Evolutionary conservation across 2,113 vertebrate genomes (phyloP), one percentile per base, ranked within the genome.

Genomic region (Onychostoma macrolepis): DNA sequence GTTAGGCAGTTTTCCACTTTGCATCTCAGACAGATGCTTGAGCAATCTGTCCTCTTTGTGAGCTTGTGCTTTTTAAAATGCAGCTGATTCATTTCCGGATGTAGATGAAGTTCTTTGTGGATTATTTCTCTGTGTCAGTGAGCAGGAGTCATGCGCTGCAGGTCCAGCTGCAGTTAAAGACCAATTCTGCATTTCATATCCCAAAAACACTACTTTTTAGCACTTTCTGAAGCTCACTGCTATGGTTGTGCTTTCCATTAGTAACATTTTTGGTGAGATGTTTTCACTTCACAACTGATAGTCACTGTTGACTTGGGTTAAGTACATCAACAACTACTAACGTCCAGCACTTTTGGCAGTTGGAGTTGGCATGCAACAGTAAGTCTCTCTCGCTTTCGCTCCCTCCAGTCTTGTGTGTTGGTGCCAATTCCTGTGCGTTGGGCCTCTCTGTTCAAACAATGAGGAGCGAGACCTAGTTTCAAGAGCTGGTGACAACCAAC

Each of bases 371-470:
- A 84, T 90, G 83, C 84, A 91, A 87, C 63, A 36, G 1, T 84
- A 67, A 50, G 33, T 84, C 75, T 41, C 58, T 43, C 3, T 61
- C 53, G 53, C 67, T 85, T 80, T 24, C n/a, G 9, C 33, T 43
- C 24, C 28, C 72, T 45, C 65, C 50, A 43, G 15, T 26, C 63
- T 48, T 63, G 30, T 38, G 48, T 86, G 72, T 86, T 72, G 90
- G 92, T 94, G 91, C 93, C 91, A 94, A 92, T 93, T 95, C 93
- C 93, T 93, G 92, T 92, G 89, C 91, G 92, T 92, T 88, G 93
- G 93, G 95, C 94, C 93, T 94, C 95, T 96, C 92, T 94, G 82
- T 90, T 90, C 83, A 92, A 95, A 96, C 96, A 97, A 96, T 96
- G 94, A 93, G 92, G 95, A 92, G 89, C 93, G 93, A 90, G 89